Evolutionary conservation across 2,113 vertebrate species (phyloP).

Genomic region (Elanus axillaris): DNA sequence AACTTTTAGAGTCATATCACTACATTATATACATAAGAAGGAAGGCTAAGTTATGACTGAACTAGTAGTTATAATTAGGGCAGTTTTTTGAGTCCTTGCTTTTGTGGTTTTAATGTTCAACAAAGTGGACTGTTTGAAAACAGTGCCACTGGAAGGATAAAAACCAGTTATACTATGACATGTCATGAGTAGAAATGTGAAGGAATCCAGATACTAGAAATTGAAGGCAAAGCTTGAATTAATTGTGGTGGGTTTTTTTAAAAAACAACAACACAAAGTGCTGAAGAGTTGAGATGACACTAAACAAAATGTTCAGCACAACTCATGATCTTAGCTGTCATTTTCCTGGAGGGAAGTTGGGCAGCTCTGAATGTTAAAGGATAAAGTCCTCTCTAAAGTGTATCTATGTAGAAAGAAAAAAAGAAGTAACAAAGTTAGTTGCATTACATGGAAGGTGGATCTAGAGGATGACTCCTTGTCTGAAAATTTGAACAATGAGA

Average conservation of each 20-base stretch:
- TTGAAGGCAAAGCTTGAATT: background rate
- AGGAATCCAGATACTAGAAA: background rate
- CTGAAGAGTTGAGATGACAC: background rate
- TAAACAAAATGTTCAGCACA: background rate
- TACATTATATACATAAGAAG: background rate
- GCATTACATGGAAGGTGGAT: background rate
- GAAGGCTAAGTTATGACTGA: background rate
- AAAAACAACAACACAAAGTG: too few relatives aligned
- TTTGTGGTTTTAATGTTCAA: background rate
- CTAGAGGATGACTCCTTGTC: background rate
- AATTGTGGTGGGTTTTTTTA: background rate
- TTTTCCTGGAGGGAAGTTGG: background rate
- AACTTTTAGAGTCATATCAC: background rate
- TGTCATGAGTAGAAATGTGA: background rate
- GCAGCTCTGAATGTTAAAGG: background rate
- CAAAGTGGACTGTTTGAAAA: background rate
- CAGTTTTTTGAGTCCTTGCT: background rate
- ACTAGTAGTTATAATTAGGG: background rate
- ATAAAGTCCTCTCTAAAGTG: background rate
- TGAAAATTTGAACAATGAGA: background rate
- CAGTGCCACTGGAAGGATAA: background rate
- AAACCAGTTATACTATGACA: background rate
- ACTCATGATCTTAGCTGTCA: background rate
- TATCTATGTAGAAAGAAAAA: background rate
- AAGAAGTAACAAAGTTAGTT: background rate